Conservation (phyloP, 2,113 vertebrate genomes). For the Oryzias celebensis region DNA sequence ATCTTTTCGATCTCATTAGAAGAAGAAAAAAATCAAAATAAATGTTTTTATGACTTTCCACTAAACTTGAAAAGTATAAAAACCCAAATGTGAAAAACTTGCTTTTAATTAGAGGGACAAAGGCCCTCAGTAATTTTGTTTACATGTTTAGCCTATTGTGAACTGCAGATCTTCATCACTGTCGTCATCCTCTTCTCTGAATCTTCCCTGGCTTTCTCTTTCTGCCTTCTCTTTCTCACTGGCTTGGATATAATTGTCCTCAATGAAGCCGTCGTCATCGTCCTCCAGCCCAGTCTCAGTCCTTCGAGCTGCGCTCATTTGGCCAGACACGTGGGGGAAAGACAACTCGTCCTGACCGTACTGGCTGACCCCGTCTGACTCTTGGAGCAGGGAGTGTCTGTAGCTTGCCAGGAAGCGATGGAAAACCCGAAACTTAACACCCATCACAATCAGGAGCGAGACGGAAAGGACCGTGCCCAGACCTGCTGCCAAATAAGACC, state of each 20-base stretch:
- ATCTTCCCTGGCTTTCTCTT: conserved; percentile 12
- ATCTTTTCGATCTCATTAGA: too few species aligned
- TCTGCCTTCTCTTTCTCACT: conserved; percentile 71
- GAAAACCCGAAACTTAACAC: conserved; percentile 84
- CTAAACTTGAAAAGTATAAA: not conserved
- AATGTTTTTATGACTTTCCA: not conserved
- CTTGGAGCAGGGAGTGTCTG: conserved; percentile 80
- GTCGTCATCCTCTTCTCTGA: conserved; percentile 54
- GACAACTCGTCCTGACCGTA: conserved; percentile 50
- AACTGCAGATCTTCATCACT: conserved; percentile 73
- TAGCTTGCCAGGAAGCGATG: conserved; percentile 84
- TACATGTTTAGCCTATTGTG: conserved; percentile 55
- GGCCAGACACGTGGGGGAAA: conserved; percentile 29
- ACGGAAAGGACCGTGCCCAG: conserved; percentile 76
- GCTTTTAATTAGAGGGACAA: not conserved
- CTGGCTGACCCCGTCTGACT: conserved; percentile 65
- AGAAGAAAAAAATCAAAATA: too few species aligned
- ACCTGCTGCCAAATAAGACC: conserved; percentile 80
- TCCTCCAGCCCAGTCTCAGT: conserved; percentile 70
- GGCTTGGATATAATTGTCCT: conserved; percentile 94
- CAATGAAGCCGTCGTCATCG: conserved; percentile 88
- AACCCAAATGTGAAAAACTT: not conserved
- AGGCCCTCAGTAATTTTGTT: not conserved
- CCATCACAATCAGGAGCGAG: conserved; percentile 78
- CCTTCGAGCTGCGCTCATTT: conserved; percentile 3